Percentiles rank a stretch among this genome's conserved stretches.
phyloP scores from a whole-genome alignment of 1,140 invertebrate species.

The Caenorhabditis remanei region DNA sequence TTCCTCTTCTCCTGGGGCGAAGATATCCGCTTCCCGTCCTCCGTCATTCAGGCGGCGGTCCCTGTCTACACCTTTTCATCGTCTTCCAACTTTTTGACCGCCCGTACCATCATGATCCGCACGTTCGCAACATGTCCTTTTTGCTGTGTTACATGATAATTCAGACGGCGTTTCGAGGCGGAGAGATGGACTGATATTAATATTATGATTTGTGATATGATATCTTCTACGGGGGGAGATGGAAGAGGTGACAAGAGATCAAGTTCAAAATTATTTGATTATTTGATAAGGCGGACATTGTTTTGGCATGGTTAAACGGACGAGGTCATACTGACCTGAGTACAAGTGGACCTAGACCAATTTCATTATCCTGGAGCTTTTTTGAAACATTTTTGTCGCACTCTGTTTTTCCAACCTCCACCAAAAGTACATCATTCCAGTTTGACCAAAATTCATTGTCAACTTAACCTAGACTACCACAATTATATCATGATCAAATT shows the following conservation, averaged over 20 bases:
- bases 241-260: neutral
- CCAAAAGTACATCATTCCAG: too few species aligned
- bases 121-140: constrained; percentile 45
- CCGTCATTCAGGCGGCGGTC: neutral
- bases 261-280: neutral
- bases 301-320: too few species aligned
- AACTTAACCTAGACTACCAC: too few species aligned
- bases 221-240: neutral
- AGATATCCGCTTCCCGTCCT: neutral
- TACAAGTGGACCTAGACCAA: too few species aligned
- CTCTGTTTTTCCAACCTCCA: too few species aligned
- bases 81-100: constrained; percentile 23
- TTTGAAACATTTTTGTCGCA: too few species aligned
- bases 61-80: neutral
- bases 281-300: too few species aligned
- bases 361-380: too few species aligned
- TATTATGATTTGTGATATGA: neutral
- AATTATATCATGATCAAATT: too few species aligned
- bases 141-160: neutral
- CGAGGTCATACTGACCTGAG: too few species aligned
- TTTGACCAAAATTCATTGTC: too few species aligned
- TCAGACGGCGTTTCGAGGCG: neutral
- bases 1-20: neutral
- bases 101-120: neutral
- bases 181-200: neutral